A percentile compares a stretch with the other conserved stretches of the same genome.
Conservation (phyloP, 2,888 invertebrate genomes). For the Augiades crinisus region DNA sequence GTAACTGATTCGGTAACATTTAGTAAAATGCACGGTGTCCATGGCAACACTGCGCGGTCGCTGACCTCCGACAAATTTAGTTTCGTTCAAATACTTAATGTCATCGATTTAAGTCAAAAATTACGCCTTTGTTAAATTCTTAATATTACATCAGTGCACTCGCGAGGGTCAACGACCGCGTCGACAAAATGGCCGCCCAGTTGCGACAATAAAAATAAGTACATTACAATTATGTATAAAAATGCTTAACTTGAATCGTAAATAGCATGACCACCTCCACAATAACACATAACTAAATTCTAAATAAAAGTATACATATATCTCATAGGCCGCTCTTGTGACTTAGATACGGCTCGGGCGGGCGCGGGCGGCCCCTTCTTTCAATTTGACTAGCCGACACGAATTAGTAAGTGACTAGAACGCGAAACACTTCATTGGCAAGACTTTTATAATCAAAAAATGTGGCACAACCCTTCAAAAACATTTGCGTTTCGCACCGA, state of each 20-base stretch:
- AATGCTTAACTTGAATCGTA: slow-evolving; percentile 66
- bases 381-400: slow-evolving; percentile 74
- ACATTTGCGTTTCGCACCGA: slow-evolving; percentile 27
- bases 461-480: slow-evolving; percentile 34
- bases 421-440: slow-evolving; percentile 71
- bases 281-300: slow-evolving; percentile 48
- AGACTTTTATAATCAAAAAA: slow-evolving; percentile 46
- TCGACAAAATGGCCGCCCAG: slow-evolving; percentile 49
- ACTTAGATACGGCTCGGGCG: slow-evolving; percentile 52
- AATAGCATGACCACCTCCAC: slow-evolving; percentile 53
- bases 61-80: slow-evolving; percentile 1
- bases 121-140: neutral
- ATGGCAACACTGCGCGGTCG: slow-evolving; percentile 24
- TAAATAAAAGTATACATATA: slow-evolving; percentile 61
- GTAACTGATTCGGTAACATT: slow-evolving; percentile 70
- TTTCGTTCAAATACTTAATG: neutral
- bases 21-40: slow-evolving; percentile 52
- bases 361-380: slow-evolving; percentile 31
- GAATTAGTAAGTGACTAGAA: slow-evolving; percentile 76
- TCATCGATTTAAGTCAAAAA: neutral
- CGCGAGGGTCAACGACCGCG: slow-evolving; percentile 43
- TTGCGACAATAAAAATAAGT: slow-evolving; percentile 37
- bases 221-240: slow-evolving; percentile 44
- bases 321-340: slow-evolving; percentile 69
- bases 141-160: slow-evolving; percentile 4